phyloP scores from a whole-genome alignment of 92 coral and sea anemone genomes.

The Micromussa lordhowensis region DNA sequence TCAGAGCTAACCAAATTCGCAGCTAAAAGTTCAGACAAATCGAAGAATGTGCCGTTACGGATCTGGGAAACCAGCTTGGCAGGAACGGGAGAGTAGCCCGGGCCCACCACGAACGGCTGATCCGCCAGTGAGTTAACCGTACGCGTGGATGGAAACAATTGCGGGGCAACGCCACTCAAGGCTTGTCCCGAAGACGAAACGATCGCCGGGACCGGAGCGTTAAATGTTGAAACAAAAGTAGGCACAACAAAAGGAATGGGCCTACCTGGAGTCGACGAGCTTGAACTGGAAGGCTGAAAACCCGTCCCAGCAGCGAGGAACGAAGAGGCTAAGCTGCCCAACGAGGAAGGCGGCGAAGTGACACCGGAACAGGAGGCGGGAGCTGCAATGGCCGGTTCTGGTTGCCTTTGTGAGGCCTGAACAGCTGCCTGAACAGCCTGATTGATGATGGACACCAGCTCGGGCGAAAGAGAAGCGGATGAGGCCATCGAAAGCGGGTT shows the following conservation, averaged over 20 bases:
- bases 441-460: too few species aligned
- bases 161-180: not conserved
- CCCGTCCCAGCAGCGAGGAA: constrained; percentile 7
- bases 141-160: not conserved
- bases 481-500: too few species aligned
- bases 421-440: too few species aligned
- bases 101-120: constrained; percentile 6
- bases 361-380: too few species aligned
- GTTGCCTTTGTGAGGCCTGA: too few species aligned
- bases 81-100: too few species aligned
- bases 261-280: constrained; percentile 11
- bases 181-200: not conserved
- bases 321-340: not conserved
- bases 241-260: not conserved
- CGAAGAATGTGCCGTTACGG: not conserved
- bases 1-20: not conserved
- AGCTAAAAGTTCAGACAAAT: not conserved
- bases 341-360: not conserved
- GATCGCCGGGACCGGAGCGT: not conserved
- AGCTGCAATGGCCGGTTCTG: too few species aligned
- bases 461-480: too few species aligned
- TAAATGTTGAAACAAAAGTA: not conserved
- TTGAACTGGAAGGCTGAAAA: constrained; percentile 15
- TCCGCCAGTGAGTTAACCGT: too few species aligned
- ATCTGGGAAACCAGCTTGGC: too few species aligned